These are phyloP conservation scores for Rhyacichthys aspro DNA, from an alignment of 2,797 vertebrate species.

Conservation along the genomic window DNA sequence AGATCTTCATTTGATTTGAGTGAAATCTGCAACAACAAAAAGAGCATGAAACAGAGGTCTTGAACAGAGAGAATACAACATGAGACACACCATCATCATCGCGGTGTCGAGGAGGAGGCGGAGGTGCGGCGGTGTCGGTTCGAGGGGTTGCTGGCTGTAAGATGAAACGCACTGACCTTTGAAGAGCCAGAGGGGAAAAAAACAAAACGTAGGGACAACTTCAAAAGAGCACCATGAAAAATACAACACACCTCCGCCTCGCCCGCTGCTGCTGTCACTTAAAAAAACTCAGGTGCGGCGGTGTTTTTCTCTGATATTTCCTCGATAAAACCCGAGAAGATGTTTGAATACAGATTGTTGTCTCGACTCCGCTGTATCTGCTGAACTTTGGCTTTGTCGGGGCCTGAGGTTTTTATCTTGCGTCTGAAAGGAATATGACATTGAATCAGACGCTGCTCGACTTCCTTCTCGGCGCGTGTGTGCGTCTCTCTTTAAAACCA, in stretches of 20 bases:
- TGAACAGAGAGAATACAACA: conserved; percentile 56
- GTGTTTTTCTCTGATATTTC: conserved; percentile 45
- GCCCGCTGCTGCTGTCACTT: conserved; percentile 14
- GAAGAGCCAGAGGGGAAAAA: conserved; percentile 51
- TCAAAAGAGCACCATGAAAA: conserved; percentile 76
- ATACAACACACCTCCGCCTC: conserved; percentile 54
- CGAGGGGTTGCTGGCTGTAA: conserved; percentile 19
- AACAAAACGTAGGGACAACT: conserved; percentile 66
- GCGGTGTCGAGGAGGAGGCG: not conserved
- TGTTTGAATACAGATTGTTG: conserved; percentile 34
- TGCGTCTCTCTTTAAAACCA: conserved; percentile 37
- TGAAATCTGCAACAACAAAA: conserved; percentile 25
- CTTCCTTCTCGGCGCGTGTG: conserved; percentile 13
- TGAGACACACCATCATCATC: conserved; percentile 55
- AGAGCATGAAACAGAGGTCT: conserved; percentile 1
- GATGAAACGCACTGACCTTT: conserved; percentile 73
- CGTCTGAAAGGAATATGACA: conserved; percentile 43
- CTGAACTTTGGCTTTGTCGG: conserved; percentile 51
- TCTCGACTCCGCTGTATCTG: conserved; percentile 29
- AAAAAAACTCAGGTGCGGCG: conserved; percentile 44
- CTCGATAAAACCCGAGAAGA: conserved; percentile 31
- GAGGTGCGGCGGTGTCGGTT: not conserved
- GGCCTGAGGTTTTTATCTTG: conserved; percentile 36
- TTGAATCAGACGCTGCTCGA: conserved; percentile 36
- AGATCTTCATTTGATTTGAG: conserved; percentile 40